These are phyloP conservation scores for Lepidurus couesii DNA, from an alignment of 1,140 invertebrate species.

Conservation along the genomic window DNA sequence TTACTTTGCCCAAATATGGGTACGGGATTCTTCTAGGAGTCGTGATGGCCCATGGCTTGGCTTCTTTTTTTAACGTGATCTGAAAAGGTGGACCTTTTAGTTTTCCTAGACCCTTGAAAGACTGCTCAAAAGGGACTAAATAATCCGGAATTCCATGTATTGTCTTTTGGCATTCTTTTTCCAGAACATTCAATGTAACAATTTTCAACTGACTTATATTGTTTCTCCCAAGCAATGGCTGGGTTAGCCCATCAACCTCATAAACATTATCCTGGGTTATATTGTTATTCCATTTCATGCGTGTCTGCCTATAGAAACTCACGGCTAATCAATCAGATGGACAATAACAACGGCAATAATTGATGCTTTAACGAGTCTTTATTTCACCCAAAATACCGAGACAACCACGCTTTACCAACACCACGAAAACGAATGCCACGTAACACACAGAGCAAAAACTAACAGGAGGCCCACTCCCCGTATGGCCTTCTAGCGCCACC, in stretches of 20 bases:
- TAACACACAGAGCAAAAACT: no score
- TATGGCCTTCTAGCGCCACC: no score
- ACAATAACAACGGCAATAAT: no score
- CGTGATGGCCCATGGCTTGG: constrained; percentile 24
- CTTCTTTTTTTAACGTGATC: neutral
- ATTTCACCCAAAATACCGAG: no score
- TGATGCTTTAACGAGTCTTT: no score
- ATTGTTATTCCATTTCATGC: neutral
- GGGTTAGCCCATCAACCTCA: neutral
- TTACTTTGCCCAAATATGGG: constrained; percentile 33
- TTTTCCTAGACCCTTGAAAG: neutral
- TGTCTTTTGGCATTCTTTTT: neutral
- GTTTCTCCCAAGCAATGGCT: neutral
- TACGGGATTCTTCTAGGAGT: constrained; percentile 21
- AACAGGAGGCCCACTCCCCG: no score
- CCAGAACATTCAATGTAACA: neutral
- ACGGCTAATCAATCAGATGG: no score
- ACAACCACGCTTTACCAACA: no score
- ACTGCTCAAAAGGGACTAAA: neutral
- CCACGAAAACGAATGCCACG: no score
- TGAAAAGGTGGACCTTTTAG: neutral
- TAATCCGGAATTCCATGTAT: constrained; percentile 1
- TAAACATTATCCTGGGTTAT: neutral
- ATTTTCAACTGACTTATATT: neutral
- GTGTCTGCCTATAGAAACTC: no score